Conservation (phyloP, 2,113 vertebrate genomes). For the Megaleporinus macrocephalus region DNA sequence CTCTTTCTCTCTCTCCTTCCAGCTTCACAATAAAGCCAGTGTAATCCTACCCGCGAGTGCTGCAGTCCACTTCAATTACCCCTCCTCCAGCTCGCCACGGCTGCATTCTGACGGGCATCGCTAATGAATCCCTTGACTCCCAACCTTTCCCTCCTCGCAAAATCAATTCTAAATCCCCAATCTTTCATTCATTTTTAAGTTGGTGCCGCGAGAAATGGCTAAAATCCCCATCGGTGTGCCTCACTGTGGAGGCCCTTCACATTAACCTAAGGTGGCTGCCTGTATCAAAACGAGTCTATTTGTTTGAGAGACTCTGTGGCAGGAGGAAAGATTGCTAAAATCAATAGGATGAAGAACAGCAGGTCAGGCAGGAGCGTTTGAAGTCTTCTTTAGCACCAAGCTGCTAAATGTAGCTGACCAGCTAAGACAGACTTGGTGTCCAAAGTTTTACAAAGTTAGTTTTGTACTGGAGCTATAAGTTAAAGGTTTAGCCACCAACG, state of each 20-base stretch:
- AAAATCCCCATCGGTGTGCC: background rate
- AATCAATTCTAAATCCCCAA: constrained; percentile 64
- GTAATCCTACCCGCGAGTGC: constrained; percentile 75
- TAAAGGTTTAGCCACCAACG: background rate
- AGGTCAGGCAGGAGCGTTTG: constrained; percentile 33
- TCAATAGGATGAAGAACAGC: constrained; percentile 39
- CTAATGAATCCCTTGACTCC: constrained; percentile 59
- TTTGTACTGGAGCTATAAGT: background rate
- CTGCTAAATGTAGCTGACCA: background rate
- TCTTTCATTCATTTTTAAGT: constrained; percentile 59
- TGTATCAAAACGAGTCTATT: constrained; percentile 44
- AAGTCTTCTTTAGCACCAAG: constrained; percentile 38
- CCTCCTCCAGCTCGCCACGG: constrained; percentile 41
- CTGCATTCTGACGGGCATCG: constrained; percentile 47
- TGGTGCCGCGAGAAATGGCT: constrained; percentile 44
- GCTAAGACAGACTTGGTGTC: background rate
- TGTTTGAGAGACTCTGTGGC: constrained; percentile 42
- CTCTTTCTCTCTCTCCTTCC: constrained; percentile 26
- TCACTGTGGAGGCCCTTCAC: constrained; percentile 35
- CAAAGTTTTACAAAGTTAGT: background rate
- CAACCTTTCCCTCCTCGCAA: constrained; percentile 54
- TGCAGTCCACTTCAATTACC: constrained; percentile 72
- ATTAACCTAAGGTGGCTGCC: constrained; percentile 22
- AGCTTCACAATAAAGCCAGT: constrained; percentile 71
- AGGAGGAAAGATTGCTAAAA: constrained; percentile 40